phyloP scores from a whole-genome alignment of 2,797 vertebrate genomes.

The Morus bassanus region DNA sequence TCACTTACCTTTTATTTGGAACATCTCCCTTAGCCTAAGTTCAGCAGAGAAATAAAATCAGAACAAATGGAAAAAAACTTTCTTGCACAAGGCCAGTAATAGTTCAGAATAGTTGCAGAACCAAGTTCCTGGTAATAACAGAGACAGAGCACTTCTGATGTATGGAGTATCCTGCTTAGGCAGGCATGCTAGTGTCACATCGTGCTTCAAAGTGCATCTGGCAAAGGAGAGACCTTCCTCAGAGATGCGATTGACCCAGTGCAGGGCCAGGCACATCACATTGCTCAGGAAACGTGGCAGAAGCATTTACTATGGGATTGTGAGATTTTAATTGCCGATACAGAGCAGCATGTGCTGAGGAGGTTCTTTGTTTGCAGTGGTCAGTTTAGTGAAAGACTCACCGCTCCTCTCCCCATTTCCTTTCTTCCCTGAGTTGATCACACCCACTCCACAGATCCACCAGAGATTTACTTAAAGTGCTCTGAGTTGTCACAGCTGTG shows the following conservation, averaged over 20 bases:
- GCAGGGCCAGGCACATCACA: background rate
- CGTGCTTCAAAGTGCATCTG: background rate
- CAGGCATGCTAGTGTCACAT: background rate
- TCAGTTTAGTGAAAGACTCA: background rate
- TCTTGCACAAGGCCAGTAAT: background rate
- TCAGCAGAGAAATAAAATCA: background rate
- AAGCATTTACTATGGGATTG: rapidly evolving
- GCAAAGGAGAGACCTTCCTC: background rate
- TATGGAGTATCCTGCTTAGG: background rate
- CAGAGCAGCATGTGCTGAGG: background rate
- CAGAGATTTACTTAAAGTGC: background rate
- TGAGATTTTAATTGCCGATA: background rate
- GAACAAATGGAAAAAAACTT: background rate
- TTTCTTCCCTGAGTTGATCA: background rate
- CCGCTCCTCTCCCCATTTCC: background rate
- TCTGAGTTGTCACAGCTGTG: background rate
- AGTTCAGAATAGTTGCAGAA: too few species aligned
- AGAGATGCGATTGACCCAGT: background rate
- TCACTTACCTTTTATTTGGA: background rate
- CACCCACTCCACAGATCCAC: background rate
- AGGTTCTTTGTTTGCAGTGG: background rate
- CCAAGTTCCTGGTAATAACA: background rate
- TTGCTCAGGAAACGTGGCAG: background rate
- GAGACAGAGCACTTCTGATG: background rate
- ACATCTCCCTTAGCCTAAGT: background rate